Evolutionary conservation across 2,888 invertebrate genomes (phyloP).

Genomic region (Spisula subtruncata): DNA sequence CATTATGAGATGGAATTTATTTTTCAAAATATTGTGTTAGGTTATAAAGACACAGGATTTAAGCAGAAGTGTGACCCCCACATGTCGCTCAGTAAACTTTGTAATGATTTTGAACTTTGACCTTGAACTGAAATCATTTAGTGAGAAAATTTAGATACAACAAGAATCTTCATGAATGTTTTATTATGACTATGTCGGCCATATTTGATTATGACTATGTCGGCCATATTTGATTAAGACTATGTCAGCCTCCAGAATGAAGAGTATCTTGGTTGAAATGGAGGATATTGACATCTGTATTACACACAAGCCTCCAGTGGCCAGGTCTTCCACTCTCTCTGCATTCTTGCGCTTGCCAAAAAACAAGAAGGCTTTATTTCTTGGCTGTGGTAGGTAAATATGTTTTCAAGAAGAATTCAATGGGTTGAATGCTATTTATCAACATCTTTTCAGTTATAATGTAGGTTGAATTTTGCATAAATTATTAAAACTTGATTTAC

Average conservation of each 20-base stretch:
- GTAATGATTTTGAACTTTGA: no score
- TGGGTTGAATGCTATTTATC: neutral
- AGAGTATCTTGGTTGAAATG: neutral
- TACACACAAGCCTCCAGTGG: neutral
- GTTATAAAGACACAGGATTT: no score
- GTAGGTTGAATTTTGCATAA: no score
- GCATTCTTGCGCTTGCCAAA: constrained; percentile 52
- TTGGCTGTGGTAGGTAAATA: constrained; percentile 58
- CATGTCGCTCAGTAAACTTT: no score
- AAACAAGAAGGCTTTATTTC: constrained; percentile 41
- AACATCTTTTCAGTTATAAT: neutral
- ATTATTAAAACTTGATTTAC: no score
- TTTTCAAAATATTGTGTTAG: no score
- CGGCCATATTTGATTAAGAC: neutral
- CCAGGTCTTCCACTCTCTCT: constrained; percentile 27
- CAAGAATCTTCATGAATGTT: neutral
- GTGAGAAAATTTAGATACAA: neutral
- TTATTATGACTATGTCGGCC: no score
- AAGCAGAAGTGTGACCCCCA: no score
- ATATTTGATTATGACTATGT: no score
- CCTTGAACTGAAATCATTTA: no score
- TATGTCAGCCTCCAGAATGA: constrained; percentile 5
- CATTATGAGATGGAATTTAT: no score
- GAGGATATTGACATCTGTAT: constrained; percentile 8
- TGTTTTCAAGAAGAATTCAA: neutral